Conservation (phyloP, 2,113 vertebrate species). For the Aramus guarauna region DNA sequence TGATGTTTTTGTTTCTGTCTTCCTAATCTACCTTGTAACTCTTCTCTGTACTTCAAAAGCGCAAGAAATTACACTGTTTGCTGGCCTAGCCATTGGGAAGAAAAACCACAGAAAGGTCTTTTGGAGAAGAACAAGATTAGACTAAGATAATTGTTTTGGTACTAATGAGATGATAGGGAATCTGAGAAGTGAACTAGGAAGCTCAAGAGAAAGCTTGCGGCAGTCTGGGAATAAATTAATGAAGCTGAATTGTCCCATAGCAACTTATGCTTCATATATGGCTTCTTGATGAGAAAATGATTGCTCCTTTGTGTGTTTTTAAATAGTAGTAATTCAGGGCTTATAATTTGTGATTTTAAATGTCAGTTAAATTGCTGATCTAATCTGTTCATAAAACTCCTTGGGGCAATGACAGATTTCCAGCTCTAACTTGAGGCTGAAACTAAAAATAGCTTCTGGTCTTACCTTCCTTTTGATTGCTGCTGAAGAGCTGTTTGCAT, state of each 20-base stretch:
- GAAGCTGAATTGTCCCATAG: not conserved
- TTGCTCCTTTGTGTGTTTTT: slow-evolving; percentile 37
- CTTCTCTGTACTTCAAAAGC: not conserved
- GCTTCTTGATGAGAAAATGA: slow-evolving; percentile 10
- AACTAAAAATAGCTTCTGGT: not conserved
- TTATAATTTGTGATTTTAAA: slow-evolving; percentile 10
- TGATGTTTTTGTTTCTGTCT: not conserved
- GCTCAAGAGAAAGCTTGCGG: not conserved
- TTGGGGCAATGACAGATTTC: slow-evolving; percentile 10
- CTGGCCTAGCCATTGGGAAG: not conserved
- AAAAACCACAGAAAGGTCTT: not conserved
- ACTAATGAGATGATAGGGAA: not conserved
- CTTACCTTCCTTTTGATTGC: not conserved
- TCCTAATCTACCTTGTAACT: not conserved
- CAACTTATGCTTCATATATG: not conserved
- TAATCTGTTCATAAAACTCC: slow-evolving; percentile 9
- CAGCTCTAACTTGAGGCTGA: not conserved
- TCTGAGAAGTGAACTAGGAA: not conserved
- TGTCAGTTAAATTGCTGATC: slow-evolving; percentile 39
- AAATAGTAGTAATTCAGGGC: not conserved
- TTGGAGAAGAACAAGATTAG: not conserved
- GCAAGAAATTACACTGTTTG: not conserved
- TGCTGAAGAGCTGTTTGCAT: not conserved
- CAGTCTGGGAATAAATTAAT: not conserved
- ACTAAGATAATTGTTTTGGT: not conserved